phyloP scores from a whole-genome alignment of 2,113 vertebrate species.

The Noturus placidus region DNA sequence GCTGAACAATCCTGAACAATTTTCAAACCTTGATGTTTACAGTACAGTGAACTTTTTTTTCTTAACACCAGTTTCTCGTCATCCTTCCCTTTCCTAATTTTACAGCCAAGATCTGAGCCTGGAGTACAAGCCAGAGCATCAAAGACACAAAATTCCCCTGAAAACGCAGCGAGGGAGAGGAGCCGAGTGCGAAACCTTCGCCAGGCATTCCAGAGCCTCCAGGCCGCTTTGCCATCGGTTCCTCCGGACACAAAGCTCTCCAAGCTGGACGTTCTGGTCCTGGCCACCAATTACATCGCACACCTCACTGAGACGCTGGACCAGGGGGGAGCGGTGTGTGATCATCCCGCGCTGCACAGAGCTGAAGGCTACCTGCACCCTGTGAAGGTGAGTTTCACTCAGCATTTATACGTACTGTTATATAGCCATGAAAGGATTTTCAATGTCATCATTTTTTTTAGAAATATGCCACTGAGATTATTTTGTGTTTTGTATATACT shows the following conservation, averaged over 20 bases:
- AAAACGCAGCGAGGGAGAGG: conserved; percentile 76
- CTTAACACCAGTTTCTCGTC: background rate
- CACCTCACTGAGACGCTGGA: conserved; percentile 79
- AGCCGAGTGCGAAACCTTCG: conserved; percentile 78
- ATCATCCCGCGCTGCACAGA: conserved; percentile 55
- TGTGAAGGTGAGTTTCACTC: conserved; percentile 72
- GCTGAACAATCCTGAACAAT: background rate
- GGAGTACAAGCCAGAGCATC: conserved; percentile 44
- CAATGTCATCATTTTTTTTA: too few species aligned
- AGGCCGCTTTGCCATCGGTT: conserved; percentile 80
- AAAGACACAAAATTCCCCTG: conserved; percentile 69
- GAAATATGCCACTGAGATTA: background rate
- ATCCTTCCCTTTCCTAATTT: background rate
- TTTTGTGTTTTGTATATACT: background rate
- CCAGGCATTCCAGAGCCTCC: conserved; percentile 82
- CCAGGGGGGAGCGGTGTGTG: conserved; percentile 59
- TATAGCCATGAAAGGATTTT: background rate
- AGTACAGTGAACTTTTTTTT: background rate
- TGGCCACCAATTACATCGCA: conserved; percentile 86
- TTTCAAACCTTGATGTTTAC: background rate
- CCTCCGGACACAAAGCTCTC: conserved; percentile 85
- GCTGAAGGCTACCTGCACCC: conserved; percentile 78
- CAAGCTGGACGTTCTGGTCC: conserved; percentile 81
- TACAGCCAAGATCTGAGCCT: conserved; percentile 33
- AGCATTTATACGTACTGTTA: background rate